Evolutionary conservation across 2,888 invertebrate species (phyloP), one percentile per base, ranked within the genome.

Genomic region (Tanytarsus gracilentus): DNA sequence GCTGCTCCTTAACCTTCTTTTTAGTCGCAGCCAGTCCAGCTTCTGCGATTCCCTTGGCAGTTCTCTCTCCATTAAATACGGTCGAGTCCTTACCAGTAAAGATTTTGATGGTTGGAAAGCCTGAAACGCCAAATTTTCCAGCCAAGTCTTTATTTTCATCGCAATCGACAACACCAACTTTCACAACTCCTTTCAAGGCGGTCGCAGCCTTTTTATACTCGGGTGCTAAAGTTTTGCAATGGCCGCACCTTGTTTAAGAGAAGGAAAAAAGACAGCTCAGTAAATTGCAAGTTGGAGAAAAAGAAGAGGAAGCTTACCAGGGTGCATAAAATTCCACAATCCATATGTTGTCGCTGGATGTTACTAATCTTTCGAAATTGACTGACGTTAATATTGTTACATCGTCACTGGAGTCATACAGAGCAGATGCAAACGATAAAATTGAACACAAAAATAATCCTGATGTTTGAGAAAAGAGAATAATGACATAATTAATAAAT

Each of bases 51-150:
- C 82, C 89, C 64, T 87, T 83, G 0, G 96, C 95, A 5, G 86
- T 88, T 68, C 98, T 80, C 52, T 81, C 81, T 0, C 94, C 94
- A 69, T 85, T 84, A 73, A 83, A 97, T 4, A 95, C 92, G 63
- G 82, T 84, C 55, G 79, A 79, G 73, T 95, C 95, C 71, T 90
- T 84, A 0, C 79, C 77, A 0, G 86, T 88, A 72, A 99, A 97
- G 49, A 99, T 84, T 74, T 98, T 99, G 63, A 99, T 85, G 0
- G 97, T 94, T 3, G 99, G 99, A 72, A 96, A 99, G 53, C 98
- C 96, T 65, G 80, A 76, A 30, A 99, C 86, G 40, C 84, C 85
- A 75, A 83, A 98, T 67, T 85, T 83, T 1, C 82, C 79, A 29
- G 85, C 86, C 1, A 97, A 74, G 4, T 86, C 82, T 68, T 88